Evolutionary conservation across 2,797 vertebrate species (phyloP).

Genomic region (Lepilemur ruficaudatus): DNA sequence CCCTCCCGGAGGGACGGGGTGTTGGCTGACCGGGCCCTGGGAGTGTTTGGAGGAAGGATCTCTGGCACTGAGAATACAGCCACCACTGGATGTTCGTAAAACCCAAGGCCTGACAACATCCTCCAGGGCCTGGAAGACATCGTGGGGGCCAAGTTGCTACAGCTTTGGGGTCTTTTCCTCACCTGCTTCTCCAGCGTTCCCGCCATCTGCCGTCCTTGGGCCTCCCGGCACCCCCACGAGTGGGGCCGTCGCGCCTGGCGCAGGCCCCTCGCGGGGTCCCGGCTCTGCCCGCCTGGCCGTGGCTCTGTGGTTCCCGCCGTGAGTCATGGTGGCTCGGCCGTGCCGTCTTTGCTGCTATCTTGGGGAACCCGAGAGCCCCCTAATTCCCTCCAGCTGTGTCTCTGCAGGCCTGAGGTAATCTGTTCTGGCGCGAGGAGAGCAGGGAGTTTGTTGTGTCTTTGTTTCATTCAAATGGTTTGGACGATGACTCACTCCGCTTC

Average conservation of each 20-base stretch:
- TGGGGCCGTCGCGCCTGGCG: rapidly evolving
- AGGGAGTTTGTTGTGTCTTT: slow-evolving; percentile 75
- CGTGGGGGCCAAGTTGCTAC: rapidly evolving
- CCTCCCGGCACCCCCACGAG: neutral
- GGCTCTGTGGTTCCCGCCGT: neutral
- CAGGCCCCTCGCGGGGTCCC: neutral
- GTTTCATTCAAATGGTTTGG: slow-evolving; percentile 78
- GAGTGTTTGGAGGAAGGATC: rapidly evolving
- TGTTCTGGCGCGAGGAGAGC: slow-evolving; percentile 50
- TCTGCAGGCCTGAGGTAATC: slow-evolving; percentile 65
- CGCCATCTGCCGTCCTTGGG: neutral
- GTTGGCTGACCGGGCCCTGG: rapidly evolving
- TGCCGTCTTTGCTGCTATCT: neutral
- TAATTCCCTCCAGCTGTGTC: slow-evolving; percentile 76
- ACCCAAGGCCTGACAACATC: neutral
- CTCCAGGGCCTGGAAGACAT: neutral
- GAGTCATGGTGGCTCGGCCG: neutral
- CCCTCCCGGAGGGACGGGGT: neutral
- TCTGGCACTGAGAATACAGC: rapidly evolving
- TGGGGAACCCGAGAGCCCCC: slow-evolving; percentile 56
- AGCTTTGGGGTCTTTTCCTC: neutral
- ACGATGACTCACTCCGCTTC: slow-evolving; percentile 62
- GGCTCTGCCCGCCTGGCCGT: neutral
- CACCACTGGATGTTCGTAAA: rapidly evolving
- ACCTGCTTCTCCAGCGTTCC: rapidly evolving